phyloP scores from a whole-genome alignment of 2,113 vertebrate genomes.

The Silurus asotus region DNA sequence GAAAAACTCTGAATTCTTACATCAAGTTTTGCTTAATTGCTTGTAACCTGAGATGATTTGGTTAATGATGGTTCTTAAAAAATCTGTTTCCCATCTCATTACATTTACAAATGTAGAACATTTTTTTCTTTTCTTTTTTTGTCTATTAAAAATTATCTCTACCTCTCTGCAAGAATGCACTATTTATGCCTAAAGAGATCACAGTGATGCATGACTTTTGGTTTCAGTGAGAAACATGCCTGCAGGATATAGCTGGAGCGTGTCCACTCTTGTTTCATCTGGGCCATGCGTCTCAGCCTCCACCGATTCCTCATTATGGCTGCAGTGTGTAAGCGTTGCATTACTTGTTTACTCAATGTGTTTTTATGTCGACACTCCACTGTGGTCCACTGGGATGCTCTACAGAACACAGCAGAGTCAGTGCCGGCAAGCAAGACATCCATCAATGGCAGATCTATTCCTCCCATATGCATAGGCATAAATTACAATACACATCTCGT shows the following conservation, averaged over 20 bases:
- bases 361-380: constrained; percentile 51
- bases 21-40: not conserved
- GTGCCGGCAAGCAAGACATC: constrained; percentile 62
- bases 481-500: constrained; percentile 61
- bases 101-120: not conserved
- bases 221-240: constrained; percentile 9
- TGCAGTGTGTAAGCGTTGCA: constrained; percentile 37
- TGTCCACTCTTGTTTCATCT: constrained; percentile 25
- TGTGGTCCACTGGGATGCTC: constrained; percentile 61
- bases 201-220: constrained; percentile 32
- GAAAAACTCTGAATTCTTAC: not conserved
- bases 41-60: not conserved
- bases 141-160: not conserved
- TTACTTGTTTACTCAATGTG: constrained; percentile 65
- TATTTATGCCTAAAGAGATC: not conserved
- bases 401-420: constrained; percentile 54
- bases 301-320: constrained; percentile 42
- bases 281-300: constrained; percentile 11
- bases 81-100: not conserved
- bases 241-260: constrained; percentile 18
- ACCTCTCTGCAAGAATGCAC: not conserved
- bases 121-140: not conserved
- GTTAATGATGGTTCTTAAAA: not conserved
- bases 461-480: constrained; percentile 68
- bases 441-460: constrained; percentile 66